phyloP scores from a whole-genome alignment of 2,113 vertebrate species.

The Atractosteus spatula region DNA sequence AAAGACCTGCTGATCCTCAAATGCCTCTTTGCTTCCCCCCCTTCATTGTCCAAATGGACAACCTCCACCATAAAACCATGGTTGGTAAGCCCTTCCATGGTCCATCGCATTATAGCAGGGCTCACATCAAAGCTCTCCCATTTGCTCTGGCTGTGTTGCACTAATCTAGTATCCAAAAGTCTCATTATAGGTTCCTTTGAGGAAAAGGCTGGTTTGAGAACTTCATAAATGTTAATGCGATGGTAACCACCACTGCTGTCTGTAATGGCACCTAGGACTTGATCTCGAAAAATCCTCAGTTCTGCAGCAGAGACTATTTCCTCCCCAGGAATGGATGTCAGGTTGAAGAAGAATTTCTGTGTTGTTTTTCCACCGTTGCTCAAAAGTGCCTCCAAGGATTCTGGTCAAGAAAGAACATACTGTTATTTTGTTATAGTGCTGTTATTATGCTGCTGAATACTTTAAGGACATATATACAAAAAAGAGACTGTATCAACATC shows the following conservation, averaged over 20 bases:
- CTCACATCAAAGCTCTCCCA: conserved; percentile 98
- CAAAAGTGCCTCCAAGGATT: conserved; percentile 87
- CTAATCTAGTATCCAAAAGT: conserved; percentile 93
- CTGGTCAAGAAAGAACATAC: conserved; percentile 54
- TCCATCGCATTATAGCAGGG: conserved; percentile 87
- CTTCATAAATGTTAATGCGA: conserved; percentile 97
- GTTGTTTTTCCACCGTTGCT: conserved; percentile 82
- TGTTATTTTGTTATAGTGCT: neutral
- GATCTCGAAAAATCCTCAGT: conserved; percentile 90
- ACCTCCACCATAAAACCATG: conserved; percentile 94
- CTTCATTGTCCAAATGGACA: conserved; percentile 74
- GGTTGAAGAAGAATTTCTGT: conserved; percentile 95
- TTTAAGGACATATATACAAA: too few relatives aligned
- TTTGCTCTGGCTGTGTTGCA: conserved; percentile 85
- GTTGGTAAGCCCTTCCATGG: conserved; percentile 81
- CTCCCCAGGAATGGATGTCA: conserved; percentile 84
- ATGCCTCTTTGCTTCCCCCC: conserved; percentile 73
- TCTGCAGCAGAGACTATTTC: conserved; percentile 93
- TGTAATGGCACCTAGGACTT: conserved; percentile 70
- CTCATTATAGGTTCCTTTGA: conserved; percentile 78
- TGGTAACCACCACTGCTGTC: conserved; percentile 73
- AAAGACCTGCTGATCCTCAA: conserved; percentile 94
- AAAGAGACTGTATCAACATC: too few relatives aligned
- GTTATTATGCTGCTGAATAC: neutral
- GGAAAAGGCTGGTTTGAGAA: conserved; percentile 75